These are phyloP conservation scores for Phylloscopus trochiloides DNA, from an alignment of 2,113 vertebrate genomes.

Conservation along the genomic window DNA sequence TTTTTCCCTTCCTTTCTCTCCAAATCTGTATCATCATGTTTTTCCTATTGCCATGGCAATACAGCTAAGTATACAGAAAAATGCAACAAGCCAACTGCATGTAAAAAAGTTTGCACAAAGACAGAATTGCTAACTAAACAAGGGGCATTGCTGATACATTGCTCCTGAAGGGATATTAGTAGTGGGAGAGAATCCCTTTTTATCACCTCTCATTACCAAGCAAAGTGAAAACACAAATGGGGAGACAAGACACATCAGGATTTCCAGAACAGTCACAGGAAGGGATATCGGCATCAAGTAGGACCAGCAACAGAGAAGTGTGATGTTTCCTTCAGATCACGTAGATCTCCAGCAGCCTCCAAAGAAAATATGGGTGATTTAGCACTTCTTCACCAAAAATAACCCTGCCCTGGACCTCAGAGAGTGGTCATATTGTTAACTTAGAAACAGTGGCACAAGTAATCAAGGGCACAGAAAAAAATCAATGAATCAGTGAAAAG, in stretches of 20 bases:
- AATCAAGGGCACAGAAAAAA: neutral
- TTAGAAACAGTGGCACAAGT: neutral
- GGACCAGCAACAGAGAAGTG: neutral
- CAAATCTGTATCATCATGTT: slow-evolving; percentile 52
- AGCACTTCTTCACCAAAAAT: neutral
- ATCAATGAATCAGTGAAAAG: neutral
- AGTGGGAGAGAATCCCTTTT: neutral
- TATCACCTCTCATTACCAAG: slow-evolving; percentile 42
- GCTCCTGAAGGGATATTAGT: neutral
- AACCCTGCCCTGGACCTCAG: neutral
- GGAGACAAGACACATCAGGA: slow-evolving; percentile 58
- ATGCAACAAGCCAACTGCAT: neutral
- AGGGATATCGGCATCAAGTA: slow-evolving; percentile 65
- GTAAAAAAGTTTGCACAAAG: slow-evolving; percentile 38
- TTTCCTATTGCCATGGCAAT: slow-evolving; percentile 66
- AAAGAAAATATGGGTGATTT: neutral
- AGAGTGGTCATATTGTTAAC: neutral
- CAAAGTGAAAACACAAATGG: slow-evolving; percentile 63
- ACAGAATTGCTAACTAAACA: slow-evolving; percentile 44
- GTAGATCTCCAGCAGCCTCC: neutral
- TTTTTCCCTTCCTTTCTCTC: neutral
- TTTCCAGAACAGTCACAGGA: slow-evolving; percentile 38
- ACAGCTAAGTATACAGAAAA: slow-evolving; percentile 1
- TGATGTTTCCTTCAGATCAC: neutral
- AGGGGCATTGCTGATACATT: neutral